A percentile compares a stretch with the other conserved stretches of the same genome.
Evolutionary conservation across 23 tunicate species (phyloP).

Genomic region (Clavelina lepadiformis): DNA sequence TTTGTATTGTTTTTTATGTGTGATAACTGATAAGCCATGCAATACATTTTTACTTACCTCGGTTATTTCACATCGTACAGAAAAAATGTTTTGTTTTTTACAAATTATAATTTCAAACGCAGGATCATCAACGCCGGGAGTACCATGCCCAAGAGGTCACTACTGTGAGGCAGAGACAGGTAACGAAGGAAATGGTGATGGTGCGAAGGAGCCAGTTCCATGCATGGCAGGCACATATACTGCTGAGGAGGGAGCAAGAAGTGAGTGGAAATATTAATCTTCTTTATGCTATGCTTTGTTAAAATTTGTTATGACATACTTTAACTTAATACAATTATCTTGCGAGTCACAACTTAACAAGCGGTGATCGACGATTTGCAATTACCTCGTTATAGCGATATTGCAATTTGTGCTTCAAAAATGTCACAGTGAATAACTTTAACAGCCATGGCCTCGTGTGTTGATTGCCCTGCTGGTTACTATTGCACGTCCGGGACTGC

Average conservation of each 20-base stretch:
- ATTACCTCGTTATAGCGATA: too few relatives aligned
- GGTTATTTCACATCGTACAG: too few relatives aligned
- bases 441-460: conserved; percentile 51
- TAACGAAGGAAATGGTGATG: conserved; percentile 1
- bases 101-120: background rate
- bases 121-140: conserved; percentile 61
- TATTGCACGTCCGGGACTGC: conserved; percentile 56
- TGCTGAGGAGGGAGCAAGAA: conserved; percentile 78
- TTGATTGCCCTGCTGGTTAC: conserved; percentile 85
- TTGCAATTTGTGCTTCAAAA: too few relatives aligned
- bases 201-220: conserved; percentile 21
- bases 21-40: too few relatives aligned
- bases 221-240: conserved; percentile 83
- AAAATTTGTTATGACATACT: background rate
- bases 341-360: background rate
- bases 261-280: conserved; percentile 18
- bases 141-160: conserved; percentile 76
- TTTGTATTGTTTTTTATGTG: background rate
- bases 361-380: too few relatives aligned
- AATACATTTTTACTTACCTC: too few relatives aligned
- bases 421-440: too few relatives aligned
- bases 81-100: too few relatives aligned
- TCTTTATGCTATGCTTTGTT: background rate
- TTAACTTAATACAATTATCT: background rate
- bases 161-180: conserved; percentile 46